Percentiles rank a stretch among this genome's conserved stretches.
These are phyloP conservation scores for Urocynchramus pylzowi DNA, from an alignment of 2,113 vertebrate species.

Conservation along the genomic window DNA sequence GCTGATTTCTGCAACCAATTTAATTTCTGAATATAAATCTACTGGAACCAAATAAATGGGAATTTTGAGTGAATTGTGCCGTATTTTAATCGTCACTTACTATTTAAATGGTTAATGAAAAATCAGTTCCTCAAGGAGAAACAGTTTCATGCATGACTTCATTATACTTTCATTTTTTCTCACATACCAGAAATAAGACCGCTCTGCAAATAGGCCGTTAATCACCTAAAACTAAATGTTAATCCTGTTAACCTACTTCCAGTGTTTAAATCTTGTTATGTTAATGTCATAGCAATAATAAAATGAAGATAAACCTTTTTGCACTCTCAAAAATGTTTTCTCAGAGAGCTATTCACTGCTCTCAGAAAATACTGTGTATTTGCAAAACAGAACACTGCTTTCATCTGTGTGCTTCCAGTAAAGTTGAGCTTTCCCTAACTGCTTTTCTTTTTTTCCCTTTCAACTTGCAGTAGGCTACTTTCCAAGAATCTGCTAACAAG, in stretches of 20 bases:
- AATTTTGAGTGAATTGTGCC: not conserved
- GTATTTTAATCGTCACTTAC: conserved; percentile 45
- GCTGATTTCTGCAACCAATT: not conserved
- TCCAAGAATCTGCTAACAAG: conserved; percentile 30
- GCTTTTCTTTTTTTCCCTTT: not conserved
- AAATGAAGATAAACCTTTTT: not conserved
- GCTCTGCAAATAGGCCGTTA: conserved; percentile 27
- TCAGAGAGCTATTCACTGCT: not conserved
- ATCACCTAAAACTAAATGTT: conserved; percentile 29
- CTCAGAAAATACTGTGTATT: not conserved
- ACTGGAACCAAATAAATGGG: not conserved
- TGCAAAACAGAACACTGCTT: conserved; percentile 27
- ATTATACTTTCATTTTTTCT: conserved; percentile 41
- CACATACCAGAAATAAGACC: not conserved
- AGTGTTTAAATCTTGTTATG: conserved; percentile 2
- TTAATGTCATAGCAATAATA: conserved; percentile 29
- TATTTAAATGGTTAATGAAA: conserved; percentile 41
- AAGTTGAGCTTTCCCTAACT: not conserved
- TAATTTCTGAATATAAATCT: conserved; percentile 6
- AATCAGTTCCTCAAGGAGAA: not conserved
- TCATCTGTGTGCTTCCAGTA: not conserved
- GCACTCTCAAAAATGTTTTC: not conserved
- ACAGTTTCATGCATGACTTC: not conserved
- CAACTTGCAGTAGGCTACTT: not conserved
- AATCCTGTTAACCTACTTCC: conserved; percentile 45